Evolutionary conservation across 2,888 invertebrate species (phyloP).

Genomic region (Lepidocyrtinus sp.): DNA sequence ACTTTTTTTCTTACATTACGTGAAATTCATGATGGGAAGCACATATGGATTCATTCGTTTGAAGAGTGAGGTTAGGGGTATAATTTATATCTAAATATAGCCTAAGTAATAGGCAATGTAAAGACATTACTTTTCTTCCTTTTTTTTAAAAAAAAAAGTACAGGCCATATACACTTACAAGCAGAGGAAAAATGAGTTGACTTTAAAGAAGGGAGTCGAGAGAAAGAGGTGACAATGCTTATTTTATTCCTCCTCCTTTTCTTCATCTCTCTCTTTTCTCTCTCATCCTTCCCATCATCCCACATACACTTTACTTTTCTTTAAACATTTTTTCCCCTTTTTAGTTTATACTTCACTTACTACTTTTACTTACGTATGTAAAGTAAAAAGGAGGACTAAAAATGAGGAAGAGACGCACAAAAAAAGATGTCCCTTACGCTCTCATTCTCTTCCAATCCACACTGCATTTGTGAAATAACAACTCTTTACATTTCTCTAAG

Average conservation of each 20-base stretch:
- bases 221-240: constrained; percentile 63
- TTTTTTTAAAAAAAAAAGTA: no score
- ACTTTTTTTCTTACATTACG: constrained; percentile 38
- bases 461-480: constrained; percentile 59
- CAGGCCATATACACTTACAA: no score
- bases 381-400: constrained; percentile 1
- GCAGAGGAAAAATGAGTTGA: constrained; percentile 64
- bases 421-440: constrained; percentile 58
- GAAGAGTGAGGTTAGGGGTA: no score
- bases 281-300: constrained; percentile 42
- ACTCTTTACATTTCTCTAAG: constrained; percentile 24
- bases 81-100: no score
- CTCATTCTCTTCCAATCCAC: constrained; percentile 66
- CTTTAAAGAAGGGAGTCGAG: constrained; percentile 62
- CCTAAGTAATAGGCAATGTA: no score
- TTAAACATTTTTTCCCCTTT: no score
- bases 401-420: constrained; percentile 31
- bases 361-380: background rate
- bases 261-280: constrained; percentile 11
- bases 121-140: constrained; percentile 28
- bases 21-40: constrained; percentile 37
- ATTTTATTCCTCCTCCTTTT: constrained; percentile 46
- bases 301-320: constrained; percentile 16
- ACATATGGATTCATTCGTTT: constrained; percentile 36
- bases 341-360: constrained; percentile 29